phyloP scores from a whole-genome alignment of 2,888 invertebrate genomes.

The Panorpa germanica region DNA sequence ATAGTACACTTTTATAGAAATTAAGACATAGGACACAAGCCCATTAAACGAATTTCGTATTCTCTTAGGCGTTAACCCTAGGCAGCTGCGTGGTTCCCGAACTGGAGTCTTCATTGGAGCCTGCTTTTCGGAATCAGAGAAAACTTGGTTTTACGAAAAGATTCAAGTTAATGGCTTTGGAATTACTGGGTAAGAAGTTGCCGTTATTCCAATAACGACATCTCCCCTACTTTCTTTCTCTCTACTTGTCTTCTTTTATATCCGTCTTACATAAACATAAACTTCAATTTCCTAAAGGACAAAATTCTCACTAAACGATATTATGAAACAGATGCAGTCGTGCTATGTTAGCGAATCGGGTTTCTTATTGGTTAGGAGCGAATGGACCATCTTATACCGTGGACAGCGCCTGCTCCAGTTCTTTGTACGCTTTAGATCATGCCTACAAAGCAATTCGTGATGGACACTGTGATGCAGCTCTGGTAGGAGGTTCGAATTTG shows the following conservation, averaged over 20 bases:
- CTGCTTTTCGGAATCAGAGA: slow-evolving; percentile 52
- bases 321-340: too few species aligned
- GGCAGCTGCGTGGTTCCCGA: slow-evolving; percentile 37
- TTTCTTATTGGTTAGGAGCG: slow-evolving; percentile 29
- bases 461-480: slow-evolving; percentile 19
- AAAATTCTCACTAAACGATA: too few species aligned
- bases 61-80: slow-evolving; percentile 46
- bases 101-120: slow-evolving; percentile 60
- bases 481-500: slow-evolving; percentile 33
- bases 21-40: too few species aligned
- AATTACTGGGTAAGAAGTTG: slow-evolving; percentile 22
- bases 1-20: too few species aligned
- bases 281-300: too few species aligned
- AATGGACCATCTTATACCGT: slow-evolving; percentile 13
- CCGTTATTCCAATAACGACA: too few species aligned
- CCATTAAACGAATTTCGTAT: too few species aligned
- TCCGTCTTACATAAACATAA: too few species aligned
- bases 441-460: slow-evolving; percentile 11
- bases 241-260: too few species aligned
- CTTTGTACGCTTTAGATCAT: slow-evolving; percentile 12
- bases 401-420: slow-evolving; percentile 13
- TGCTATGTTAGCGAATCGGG: slow-evolving; percentile 11
- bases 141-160: slow-evolving; percentile 48
- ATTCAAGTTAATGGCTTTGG: slow-evolving; percentile 30
- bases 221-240: too few species aligned